phyloP scores from a whole-genome alignment of 2,888 invertebrate genomes.

The Erebia palarica region DNA sequence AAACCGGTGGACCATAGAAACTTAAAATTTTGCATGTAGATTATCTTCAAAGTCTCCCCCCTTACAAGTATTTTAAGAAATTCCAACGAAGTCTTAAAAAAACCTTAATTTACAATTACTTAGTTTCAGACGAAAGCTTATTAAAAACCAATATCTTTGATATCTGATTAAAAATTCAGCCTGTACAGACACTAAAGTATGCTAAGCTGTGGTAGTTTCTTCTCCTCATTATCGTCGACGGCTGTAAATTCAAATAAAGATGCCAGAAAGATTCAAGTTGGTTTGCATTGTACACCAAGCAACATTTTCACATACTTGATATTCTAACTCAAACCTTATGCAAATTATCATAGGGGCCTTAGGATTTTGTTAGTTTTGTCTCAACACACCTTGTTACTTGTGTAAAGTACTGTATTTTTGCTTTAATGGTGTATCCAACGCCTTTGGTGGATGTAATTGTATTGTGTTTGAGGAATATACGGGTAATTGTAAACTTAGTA shows the following conservation, averaged over 20 bases:
- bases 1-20: too few relatives aligned
- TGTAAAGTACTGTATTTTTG: conserved; percentile 14
- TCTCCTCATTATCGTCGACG: conserved; percentile 8
- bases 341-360: not conserved
- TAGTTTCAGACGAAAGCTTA: too few relatives aligned
- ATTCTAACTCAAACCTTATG: not conserved
- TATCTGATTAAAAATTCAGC: not conserved
- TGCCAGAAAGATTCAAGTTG: conserved; percentile 26
- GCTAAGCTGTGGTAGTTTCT: not conserved
- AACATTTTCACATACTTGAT: not conserved
- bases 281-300: conserved; percentile 15
- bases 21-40: too few relatives aligned
- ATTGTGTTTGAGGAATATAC: conserved; percentile 12
- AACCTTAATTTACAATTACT: too few relatives aligned
- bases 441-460: conserved; percentile 9
- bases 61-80: too few relatives aligned
- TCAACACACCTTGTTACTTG: conserved; percentile 5
- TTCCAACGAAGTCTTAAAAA: too few relatives aligned
- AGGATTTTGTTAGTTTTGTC: not conserved
- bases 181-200: not conserved
- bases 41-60: too few relatives aligned
- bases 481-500: not conserved
- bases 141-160: too few relatives aligned
- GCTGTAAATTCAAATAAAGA: conserved; percentile 27
- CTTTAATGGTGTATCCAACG: conserved; percentile 20